Base-by-base conservation (phyloP, 2,797 vertebrate genomes). In the Sphenodon punctatus region DNA sequence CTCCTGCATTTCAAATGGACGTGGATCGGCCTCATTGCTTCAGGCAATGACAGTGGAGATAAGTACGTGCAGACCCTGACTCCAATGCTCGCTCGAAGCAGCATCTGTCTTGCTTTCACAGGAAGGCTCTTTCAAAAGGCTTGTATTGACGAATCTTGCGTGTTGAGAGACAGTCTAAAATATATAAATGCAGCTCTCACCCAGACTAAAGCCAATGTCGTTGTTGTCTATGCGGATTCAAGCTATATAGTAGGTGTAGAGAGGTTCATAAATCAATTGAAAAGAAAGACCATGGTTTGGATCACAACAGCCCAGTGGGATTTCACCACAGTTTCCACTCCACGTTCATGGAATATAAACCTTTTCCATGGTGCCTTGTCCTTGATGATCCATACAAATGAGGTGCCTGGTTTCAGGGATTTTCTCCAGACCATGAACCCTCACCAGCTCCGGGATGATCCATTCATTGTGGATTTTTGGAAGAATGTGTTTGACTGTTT, bases 1-100 rank as follows among this genome's bases (percentile, higher is more conserved):
- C 39, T 84, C 22, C 43, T 30, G 6, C 48, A 79, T 36, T 84
- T 78, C 60, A 34, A 55, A 27, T 85, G 76, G 76, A 85, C 48
- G 22, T 85, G 82, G 76, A 82, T 80, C 53, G 82, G 82, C 13
- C 34, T 85, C 19, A 56, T 85, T 42, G 43, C 65, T 55, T 60
- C 43, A 5, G 59, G 75, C 39, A 70, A 68, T 45, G 76, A 75
- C 13, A 70, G 19, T 1, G 76, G 82, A n/a, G 42, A 67, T 3
- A 58, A 43, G 48, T 72, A 67, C 30, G n/a, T 45, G 30, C 58
- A 69, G 20, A 39, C 23, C 13, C 19, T 84, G 5, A 34, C 75
- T 22, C 39, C 14, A 19, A 34, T 53, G 27, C 25, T 83, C 45
- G 30, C 43, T 23, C 42, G 32, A 15, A 51, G 13, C 32, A 45